Conservation (phyloP, 2,113 vertebrate genomes). For the Hylia prasina region DNA sequence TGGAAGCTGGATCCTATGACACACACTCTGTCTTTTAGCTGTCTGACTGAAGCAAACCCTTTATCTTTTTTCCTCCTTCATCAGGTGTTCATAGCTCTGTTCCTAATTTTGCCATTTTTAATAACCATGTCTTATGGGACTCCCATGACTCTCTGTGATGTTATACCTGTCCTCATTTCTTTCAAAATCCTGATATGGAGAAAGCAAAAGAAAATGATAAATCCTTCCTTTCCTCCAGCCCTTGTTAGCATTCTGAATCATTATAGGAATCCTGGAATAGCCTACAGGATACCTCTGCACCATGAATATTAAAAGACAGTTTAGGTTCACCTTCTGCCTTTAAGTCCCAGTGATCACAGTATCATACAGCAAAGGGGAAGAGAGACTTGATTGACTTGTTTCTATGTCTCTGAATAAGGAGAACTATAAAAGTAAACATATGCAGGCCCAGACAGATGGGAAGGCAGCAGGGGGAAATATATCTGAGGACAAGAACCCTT, state of each 20-base stretch:
- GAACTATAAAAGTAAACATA: neutral
- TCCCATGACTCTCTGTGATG: neutral
- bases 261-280: neutral
- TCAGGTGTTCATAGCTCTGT: neutral
- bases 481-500: neutral
- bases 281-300: neutral
- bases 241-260: neutral
- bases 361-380: neutral
- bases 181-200: neutral
- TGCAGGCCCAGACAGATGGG: neutral
- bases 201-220: neutral
- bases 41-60: neutral
- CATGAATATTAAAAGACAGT: neutral
- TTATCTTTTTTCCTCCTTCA: neutral
- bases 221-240: neutral
- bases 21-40: neutral
- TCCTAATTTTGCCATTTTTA: neutral
- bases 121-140: neutral
- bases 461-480: neutral
- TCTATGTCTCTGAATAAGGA: neutral
- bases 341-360: neutral
- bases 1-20: neutral
- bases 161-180: neutral
- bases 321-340: neutral
- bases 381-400: neutral